Conservation (phyloP, 2,113 vertebrate genomes). For the Recurvirostra avosetta region DNA sequence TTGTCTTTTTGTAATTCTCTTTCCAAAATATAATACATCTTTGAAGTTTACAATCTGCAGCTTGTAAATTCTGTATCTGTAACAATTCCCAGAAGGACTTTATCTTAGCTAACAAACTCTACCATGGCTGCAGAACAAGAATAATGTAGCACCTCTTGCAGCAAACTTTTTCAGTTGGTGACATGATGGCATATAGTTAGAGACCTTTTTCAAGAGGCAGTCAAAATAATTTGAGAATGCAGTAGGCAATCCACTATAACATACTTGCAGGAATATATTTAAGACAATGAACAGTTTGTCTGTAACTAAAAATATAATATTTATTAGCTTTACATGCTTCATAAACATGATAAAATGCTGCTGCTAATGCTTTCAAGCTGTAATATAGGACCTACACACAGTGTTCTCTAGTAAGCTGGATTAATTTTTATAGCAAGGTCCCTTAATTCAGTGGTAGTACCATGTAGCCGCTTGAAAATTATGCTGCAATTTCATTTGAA, state of each 20-base stretch:
- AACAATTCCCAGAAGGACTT: background rate
- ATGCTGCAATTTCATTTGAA: background rate
- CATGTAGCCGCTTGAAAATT: background rate
- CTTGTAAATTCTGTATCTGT: background rate
- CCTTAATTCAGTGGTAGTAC: background rate
- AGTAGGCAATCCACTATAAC: background rate
- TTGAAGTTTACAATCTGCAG: background rate
- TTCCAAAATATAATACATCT: background rate
- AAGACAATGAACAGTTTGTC: background rate
- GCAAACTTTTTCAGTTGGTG: background rate
- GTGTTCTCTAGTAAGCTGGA: background rate
- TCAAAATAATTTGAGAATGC: background rate
- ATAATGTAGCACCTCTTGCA: background rate
- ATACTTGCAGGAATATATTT: background rate
- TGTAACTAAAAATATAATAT: slow-evolving; percentile 8
- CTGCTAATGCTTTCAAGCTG: background rate
- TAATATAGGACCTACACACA: background rate
- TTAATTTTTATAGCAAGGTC: background rate
- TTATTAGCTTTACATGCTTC: background rate
- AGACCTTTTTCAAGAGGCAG: background rate
- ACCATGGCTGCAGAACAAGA: background rate
- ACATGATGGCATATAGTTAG: background rate
- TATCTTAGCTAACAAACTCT: background rate
- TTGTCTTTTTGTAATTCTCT: background rate
- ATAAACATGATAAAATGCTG: background rate